phyloP scores from a whole-genome alignment of 1,140 invertebrate species.

The Drosophila nikananu region DNA sequence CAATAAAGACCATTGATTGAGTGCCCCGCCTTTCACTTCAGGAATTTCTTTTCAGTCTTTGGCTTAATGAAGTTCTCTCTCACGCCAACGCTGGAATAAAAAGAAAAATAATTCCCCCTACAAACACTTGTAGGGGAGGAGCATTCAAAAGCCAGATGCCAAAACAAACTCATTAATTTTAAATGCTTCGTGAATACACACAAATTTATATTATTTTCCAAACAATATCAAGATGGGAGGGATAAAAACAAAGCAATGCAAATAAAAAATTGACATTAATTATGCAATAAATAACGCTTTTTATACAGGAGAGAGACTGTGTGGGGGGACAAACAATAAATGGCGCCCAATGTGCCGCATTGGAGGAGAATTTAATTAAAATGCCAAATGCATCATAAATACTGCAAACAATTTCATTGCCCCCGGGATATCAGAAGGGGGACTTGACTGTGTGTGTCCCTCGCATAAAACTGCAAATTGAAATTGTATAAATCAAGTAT shows the following conservation, averaged over 20 bases:
- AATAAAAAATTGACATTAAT: conserved; percentile 67
- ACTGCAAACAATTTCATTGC: conserved; percentile 46
- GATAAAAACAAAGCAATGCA: conserved; percentile 20
- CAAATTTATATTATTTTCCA: conserved; percentile 38
- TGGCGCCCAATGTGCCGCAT: conserved; percentile 37
- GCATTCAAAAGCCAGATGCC: conserved; percentile 44
- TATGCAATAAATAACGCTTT: conserved; percentile 74
- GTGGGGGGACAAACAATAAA: conserved; percentile 50
- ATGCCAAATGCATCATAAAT: conserved; percentile 78
- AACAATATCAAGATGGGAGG: conserved; percentile 35
- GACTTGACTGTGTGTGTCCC: background rate
- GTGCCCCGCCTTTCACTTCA: background rate
- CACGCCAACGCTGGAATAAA: background rate
- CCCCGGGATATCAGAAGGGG: background rate
- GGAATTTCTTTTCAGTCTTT: conserved; percentile 4
- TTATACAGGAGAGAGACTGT: conserved; percentile 22
- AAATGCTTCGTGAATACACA: conserved; percentile 41
- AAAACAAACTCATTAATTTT: conserved; percentile 62
- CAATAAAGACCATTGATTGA: conserved; percentile 18
- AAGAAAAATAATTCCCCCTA: background rate
- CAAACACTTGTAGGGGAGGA: conserved; percentile 2
- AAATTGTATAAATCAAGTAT: conserved; percentile 52
- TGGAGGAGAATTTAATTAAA: conserved; percentile 71
- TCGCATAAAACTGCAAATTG: conserved; percentile 19
- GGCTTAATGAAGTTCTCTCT: conserved; percentile 23